A percentile compares a stretch with the other conserved stretches of the same genome.
These are phyloP conservation scores for Hanleya hanleyi DNA, from an alignment of 2,888 invertebrate species.

Conservation along the genomic window DNA sequence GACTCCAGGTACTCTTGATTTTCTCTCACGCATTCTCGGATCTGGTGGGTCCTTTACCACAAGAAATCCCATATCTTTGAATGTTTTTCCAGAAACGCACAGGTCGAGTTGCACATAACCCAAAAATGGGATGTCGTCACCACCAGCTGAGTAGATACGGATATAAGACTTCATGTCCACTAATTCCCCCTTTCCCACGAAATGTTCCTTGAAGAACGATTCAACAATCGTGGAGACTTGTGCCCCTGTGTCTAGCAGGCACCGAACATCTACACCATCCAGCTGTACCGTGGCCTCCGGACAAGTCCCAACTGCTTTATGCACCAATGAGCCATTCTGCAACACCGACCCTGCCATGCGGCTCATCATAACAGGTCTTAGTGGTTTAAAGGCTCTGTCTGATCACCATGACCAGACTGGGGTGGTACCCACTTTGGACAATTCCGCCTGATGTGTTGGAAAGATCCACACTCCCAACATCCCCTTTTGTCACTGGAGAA, in stretches of 20 bases:
- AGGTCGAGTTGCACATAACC: not conserved
- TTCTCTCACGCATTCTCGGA: not conserved
- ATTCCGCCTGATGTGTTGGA: no score
- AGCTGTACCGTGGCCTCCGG: slow-evolving; percentile 14
- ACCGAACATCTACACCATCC: not conserved
- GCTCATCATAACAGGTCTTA: slow-evolving; percentile 18
- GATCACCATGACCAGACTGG: no score
- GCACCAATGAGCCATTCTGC: slow-evolving; percentile 16
- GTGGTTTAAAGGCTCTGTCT: not conserved
- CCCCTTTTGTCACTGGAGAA: no score
- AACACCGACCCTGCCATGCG: slow-evolving; percentile 3
- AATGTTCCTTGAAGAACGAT: not conserved
- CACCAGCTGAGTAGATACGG: not conserved
- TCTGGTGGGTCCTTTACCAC: not conserved
- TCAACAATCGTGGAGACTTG: slow-evolving; percentile 4
- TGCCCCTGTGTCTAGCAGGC: slow-evolving; percentile 8
- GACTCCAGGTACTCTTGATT: not conserved
- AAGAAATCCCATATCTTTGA: not conserved
- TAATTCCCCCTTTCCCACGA: not conserved
- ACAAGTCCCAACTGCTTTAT: slow-evolving; percentile 24
- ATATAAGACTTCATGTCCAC: not conserved
- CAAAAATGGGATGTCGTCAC: not conserved
- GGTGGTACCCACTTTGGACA: no score
- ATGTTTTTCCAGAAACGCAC: not conserved
- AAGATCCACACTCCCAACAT: no score